Conservation (phyloP, 1,140 invertebrate species). For the Papilio aristodemus region DNA sequence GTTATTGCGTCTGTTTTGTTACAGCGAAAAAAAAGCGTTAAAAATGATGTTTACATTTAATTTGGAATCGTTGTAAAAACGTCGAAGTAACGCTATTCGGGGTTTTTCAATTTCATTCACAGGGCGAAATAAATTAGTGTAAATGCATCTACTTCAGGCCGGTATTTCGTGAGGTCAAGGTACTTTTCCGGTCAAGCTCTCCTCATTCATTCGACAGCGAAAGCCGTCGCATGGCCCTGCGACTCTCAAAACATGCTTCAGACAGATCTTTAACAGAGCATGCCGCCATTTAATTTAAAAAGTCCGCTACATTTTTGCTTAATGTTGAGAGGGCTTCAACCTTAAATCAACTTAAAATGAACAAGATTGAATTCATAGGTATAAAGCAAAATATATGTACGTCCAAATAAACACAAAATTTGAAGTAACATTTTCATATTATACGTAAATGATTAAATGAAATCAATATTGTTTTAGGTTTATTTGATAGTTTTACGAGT, state of each 20-base stretch:
- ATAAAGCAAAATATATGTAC: too few species aligned
- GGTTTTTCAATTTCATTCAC: not conserved
- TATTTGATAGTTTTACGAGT: too few species aligned
- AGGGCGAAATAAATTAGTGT: not conserved
- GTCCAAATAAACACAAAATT: too few species aligned
- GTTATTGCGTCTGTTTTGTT: too few species aligned
- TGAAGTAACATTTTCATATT: too few species aligned
- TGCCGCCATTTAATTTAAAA: not conserved
- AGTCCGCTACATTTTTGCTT: not conserved
- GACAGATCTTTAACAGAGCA: not conserved
- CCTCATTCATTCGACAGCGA: not conserved
- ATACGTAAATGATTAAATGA: too few species aligned
- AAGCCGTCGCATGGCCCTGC: not conserved
- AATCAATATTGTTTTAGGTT: too few species aligned
- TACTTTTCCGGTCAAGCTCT: slow-evolving; percentile 5
- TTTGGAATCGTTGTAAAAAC: not conserved
- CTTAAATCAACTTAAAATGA: not conserved
- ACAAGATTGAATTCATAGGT: not conserved
- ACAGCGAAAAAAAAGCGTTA: too few species aligned
- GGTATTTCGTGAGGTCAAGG: not conserved
- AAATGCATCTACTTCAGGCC: not conserved
- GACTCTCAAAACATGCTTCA: not conserved
- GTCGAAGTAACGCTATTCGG: not conserved
- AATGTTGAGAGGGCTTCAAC: not conserved
- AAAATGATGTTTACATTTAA: too few species aligned